A percentile compares a stretch with the other conserved stretches of the same genome.
Conservation (phyloP, 2,113 vertebrate species). For the Equus przewalskii region DNA sequence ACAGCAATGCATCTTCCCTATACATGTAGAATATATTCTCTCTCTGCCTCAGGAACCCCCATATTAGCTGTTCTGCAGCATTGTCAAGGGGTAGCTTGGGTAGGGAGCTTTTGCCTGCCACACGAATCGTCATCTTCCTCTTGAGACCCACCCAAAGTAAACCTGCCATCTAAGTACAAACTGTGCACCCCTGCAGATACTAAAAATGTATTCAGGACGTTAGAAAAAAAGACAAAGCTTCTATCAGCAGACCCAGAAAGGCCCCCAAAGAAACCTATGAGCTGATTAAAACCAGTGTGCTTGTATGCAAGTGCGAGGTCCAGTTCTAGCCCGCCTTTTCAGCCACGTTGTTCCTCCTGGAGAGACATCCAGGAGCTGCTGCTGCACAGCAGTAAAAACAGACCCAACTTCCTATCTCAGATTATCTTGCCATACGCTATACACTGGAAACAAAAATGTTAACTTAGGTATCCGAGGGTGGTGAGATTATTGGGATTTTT, state of each 20-base stretch:
- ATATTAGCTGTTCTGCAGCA: neutral
- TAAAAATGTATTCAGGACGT: neutral
- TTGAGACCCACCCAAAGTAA: neutral
- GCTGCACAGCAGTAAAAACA: neutral
- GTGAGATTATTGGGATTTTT: neutral
- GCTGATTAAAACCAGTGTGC: neutral
- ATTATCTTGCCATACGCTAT: neutral
- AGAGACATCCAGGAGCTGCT: neutral
- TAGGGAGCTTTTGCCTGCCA: neutral
- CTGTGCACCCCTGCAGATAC: neutral
- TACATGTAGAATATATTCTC: no score
- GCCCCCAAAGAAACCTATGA: neutral
- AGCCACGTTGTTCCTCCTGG: neutral
- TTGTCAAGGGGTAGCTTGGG: neutral
- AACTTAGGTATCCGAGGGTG: neutral
- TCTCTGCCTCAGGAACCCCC: neutral
- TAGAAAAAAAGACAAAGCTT: neutral
- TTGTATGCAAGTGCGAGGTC: neutral
- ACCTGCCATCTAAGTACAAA: neutral
- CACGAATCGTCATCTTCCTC: neutral
- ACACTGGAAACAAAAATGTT: neutral
- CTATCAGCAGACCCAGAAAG: neutral
- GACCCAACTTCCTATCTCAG: neutral
- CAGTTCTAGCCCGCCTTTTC: neutral
- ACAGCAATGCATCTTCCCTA: neutral